Conservation (phyloP, 2,113 vertebrate species). For the Clinocottus analis region DNA sequence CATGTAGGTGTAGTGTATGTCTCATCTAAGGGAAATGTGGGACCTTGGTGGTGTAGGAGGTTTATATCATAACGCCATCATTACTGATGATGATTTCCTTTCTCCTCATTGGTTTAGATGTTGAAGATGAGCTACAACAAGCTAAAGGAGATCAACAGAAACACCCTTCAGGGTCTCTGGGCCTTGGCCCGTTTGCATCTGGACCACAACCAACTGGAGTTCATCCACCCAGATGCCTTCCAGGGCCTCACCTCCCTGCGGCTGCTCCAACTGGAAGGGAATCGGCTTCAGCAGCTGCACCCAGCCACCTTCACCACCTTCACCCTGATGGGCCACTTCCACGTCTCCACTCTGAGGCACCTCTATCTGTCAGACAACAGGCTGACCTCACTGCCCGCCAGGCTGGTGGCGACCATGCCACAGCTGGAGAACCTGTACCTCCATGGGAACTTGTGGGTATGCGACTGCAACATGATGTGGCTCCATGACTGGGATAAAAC, state of each 20-base stretch:
- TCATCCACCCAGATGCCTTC: slow-evolving; percentile 90
- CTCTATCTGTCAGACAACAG: slow-evolving; percentile 91
- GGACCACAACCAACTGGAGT: slow-evolving; percentile 92
- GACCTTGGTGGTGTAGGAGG: not conserved
- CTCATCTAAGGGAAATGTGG: not conserved
- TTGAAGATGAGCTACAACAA: slow-evolving; percentile 97
- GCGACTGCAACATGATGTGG: slow-evolving; percentile 89
- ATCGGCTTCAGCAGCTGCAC: slow-evolving; percentile 89
- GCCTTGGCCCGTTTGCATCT: slow-evolving; percentile 87
- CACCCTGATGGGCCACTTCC: slow-evolving; percentile 84
- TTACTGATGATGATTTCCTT: not conserved
- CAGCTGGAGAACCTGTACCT: slow-evolving; percentile 90
- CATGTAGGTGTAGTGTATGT: no score
- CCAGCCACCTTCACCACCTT: slow-evolving; percentile 89
- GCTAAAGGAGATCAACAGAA: slow-evolving; percentile 81
- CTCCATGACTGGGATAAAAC: slow-evolving; percentile 83
- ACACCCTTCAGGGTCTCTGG: slow-evolving; percentile 86
- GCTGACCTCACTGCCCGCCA: slow-evolving; percentile 80
- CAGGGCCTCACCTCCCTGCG: slow-evolving; percentile 87
- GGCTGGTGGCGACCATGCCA: slow-evolving; percentile 81
- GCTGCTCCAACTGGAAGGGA: slow-evolving; percentile 92
- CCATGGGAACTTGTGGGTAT: slow-evolving; percentile 92
- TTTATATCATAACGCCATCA: not conserved
- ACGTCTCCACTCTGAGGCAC: slow-evolving; percentile 88
- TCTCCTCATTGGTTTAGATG: slow-evolving; percentile 78